Evolutionary conservation across 2,888 invertebrate species (phyloP).

Genomic region (Pemphredon lugubris): DNA sequence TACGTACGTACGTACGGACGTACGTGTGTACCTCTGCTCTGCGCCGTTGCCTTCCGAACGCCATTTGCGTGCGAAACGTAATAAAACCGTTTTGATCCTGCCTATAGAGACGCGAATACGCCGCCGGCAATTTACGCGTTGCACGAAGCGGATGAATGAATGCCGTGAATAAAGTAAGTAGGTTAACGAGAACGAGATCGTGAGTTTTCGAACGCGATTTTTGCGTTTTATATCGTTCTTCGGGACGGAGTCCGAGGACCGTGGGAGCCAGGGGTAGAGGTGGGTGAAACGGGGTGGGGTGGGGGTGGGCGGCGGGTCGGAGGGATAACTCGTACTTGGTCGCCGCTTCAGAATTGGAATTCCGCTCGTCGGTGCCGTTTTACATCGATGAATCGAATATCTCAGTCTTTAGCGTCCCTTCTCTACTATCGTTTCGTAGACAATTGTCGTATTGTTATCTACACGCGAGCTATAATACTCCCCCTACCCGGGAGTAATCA

Average conservation of each 20-base stretch:
- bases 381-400: neutral
- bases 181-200: conserved; percentile 57
- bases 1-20: no score
- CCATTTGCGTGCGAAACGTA: conserved; percentile 41
- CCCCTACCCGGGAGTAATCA: conserved; percentile 38
- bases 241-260: neutral
- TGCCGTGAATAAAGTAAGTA: conserved; percentile 53
- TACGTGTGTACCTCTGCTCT: no score
- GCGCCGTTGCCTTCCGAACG: conserved; percentile 18
- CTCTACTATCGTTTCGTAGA: conserved; percentile 19
- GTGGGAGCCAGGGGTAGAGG: no score
- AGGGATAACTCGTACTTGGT: neutral
- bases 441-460: conserved; percentile 48
- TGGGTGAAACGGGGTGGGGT: no score
- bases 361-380: neutral
- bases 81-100: conserved; percentile 31
- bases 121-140: conserved; percentile 25
- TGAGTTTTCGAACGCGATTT: conserved; percentile 30
- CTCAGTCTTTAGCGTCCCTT: conserved; percentile 3
- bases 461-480: conserved; percentile 46
- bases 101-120: conserved; percentile 20
- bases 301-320: no score
- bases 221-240: neutral
- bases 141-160: conserved; percentile 42
- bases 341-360: neutral